phyloP scores from a whole-genome alignment of 2,888 invertebrate species.

The Gibbula magus region DNA sequence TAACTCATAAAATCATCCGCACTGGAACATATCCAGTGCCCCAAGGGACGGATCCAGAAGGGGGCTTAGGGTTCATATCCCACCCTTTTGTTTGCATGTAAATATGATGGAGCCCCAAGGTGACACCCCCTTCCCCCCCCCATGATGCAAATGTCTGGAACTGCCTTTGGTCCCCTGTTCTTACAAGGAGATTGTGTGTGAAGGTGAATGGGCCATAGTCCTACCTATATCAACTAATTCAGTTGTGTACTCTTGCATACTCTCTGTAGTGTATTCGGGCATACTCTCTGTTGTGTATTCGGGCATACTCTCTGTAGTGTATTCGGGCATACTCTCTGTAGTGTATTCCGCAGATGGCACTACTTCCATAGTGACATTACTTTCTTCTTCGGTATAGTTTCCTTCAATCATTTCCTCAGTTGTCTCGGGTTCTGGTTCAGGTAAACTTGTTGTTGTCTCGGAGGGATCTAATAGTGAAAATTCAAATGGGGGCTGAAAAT shows the following conservation, averaged over 20 bases:
- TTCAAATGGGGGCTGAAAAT: background rate
- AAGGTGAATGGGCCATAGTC: background rate
- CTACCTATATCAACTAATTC: background rate
- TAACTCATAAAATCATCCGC: no score
- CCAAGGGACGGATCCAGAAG: no score
- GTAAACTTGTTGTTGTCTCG: background rate
- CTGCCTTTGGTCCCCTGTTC: no score
- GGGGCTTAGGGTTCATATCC: no score
- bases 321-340: background rate
- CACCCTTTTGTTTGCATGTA: no score
- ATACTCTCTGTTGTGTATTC: background rate
- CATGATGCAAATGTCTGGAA: no score
- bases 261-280: background rate
- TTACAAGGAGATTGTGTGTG: no score
- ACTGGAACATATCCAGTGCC: no score
- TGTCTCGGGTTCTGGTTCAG: slow-evolving; percentile 14
- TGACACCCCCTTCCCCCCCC: no score
- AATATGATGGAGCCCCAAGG: no score
- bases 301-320: background rate
- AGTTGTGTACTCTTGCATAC: background rate
- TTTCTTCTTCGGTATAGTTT: background rate
- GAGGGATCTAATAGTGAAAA: background rate
- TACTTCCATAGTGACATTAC: background rate
- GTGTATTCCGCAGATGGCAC: background rate
- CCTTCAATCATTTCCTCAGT: background rate